These are phyloP conservation scores for Brachionus rubens DNA, from an alignment of 1,140 invertebrate species.

Conservation along the genomic window DNA sequence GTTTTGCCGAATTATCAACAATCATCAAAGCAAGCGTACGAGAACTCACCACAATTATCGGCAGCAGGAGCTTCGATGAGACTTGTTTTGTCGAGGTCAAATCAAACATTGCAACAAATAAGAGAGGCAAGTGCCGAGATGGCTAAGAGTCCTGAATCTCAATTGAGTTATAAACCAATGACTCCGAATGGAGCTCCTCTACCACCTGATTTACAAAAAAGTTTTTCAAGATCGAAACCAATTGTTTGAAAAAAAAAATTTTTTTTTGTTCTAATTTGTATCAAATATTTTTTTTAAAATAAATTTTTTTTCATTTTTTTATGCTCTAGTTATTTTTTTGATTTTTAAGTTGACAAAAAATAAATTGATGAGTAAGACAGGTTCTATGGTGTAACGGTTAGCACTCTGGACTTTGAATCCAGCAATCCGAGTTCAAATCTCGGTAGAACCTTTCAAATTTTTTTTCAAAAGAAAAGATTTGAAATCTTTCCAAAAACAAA, in stretches of 20 bases:
- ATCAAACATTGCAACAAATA: constrained; percentile 28
- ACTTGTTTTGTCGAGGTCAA: constrained; percentile 10
- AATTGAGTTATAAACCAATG: constrained; percentile 9
- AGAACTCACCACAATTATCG: neutral
- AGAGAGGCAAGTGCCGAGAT: constrained; percentile 15
- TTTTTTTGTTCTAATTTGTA: neutral
- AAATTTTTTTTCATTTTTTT: neutral
- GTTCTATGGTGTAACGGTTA: constrained; percentile 40
- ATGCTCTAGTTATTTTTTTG: too few relatives aligned
- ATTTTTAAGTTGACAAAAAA: too few relatives aligned
- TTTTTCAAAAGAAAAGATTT: neutral
- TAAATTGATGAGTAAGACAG: too few relatives aligned
- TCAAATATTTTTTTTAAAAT: neutral
- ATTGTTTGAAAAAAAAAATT: neutral
- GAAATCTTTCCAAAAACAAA: too few relatives aligned
- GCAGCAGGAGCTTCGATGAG: neutral
- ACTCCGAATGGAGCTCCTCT: constrained; percentile 11
- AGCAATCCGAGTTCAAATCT: constrained; percentile 37
- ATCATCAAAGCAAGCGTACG: neutral
- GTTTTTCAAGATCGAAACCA: constrained; percentile 11
- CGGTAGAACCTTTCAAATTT: constrained; percentile 31
- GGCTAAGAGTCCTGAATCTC: neutral
- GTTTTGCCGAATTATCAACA: neutral
- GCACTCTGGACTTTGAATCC: constrained; percentile 41
- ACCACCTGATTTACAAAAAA: neutral